Percentiles rank a stretch among this genome's conserved stretches.
These are phyloP conservation scores for Battus philenor DNA, from an alignment of 1,140 invertebrate genomes.

Conservation along the genomic window DNA sequence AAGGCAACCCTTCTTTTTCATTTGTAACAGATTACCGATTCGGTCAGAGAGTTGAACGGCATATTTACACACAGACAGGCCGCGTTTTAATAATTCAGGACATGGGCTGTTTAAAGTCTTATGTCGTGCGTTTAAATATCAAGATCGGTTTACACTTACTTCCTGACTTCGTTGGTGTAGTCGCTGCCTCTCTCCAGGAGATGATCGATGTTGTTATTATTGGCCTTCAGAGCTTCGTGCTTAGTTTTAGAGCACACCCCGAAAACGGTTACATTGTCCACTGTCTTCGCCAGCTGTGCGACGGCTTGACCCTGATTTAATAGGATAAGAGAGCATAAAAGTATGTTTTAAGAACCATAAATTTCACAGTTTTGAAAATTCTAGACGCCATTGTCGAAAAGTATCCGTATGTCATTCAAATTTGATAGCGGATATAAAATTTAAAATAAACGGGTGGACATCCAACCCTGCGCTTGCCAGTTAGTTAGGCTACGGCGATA, in stretches of 20 bases:
- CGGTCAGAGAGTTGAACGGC: too few relatives aligned
- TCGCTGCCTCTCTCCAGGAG: conserved; percentile 86
- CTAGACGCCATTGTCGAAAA: background rate
- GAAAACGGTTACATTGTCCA: conserved; percentile 89
- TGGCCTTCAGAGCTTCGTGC: conserved; percentile 86
- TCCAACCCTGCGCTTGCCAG: too few relatives aligned
- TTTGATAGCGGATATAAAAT: too few relatives aligned
- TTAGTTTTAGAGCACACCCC: conserved; percentile 91
- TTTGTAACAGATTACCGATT: too few relatives aligned
- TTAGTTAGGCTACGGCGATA: too few relatives aligned
- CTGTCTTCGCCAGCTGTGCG: conserved; percentile 86
- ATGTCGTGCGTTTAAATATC: too few relatives aligned
- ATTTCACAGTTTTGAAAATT: background rate
- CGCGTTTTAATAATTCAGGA: too few relatives aligned
- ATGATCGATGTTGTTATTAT: conserved; percentile 84
- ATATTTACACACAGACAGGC: too few relatives aligned
- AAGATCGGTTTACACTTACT: too few relatives aligned
- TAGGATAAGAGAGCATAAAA: background rate
- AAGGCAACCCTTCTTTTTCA: too few relatives aligned
- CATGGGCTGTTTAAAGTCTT: too few relatives aligned
- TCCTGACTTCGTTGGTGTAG: conserved; percentile 89
- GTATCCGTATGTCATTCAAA: background rate
- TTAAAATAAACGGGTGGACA: too few relatives aligned
- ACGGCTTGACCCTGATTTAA: conserved; percentile 85
- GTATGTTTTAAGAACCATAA: background rate